A percentile compares a stretch with the other conserved stretches of the same genome.
Conservation (phyloP, 2,888 invertebrate genomes). For the Criorhina ranunculi region DNA sequence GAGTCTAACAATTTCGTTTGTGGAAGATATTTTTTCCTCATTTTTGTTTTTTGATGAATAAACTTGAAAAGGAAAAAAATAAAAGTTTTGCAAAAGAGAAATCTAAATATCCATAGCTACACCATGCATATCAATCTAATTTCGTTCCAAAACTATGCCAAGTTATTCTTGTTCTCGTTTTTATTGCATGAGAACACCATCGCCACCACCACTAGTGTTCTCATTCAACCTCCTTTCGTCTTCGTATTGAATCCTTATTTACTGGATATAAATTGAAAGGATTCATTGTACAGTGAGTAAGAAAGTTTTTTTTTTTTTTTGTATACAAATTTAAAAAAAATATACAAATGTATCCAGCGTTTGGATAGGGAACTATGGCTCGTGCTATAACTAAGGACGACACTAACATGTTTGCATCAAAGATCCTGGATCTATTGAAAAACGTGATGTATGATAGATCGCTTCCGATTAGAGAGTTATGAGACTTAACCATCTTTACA, state of each 20-base stretch:
- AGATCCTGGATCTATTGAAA: no score
- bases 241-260: conserved; percentile 25
- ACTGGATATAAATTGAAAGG: conserved; percentile 7
- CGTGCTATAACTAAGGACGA: no score
- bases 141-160: conserved; percentile 63
- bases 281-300: conserved; percentile 41
- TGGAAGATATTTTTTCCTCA: conserved; percentile 15
- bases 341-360: background rate
- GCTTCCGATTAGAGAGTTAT: no score
- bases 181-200: conserved; percentile 42
- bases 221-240: conserved; percentile 16
- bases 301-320: background rate
- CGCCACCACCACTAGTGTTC: conserved; percentile 17
- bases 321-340: no score
- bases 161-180: conserved; percentile 58
- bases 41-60: conserved; percentile 5
- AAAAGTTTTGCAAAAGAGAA: conserved; percentile 1
- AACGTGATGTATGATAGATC: no score
- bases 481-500: no score
- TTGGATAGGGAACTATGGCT: no score
- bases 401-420: no score
- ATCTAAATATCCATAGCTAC: conserved; percentile 23
- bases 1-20: background rate
- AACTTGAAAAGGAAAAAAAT: background rate
- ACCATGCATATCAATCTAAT: conserved; percentile 56